These are phyloP conservation scores for Mythimna albipuncta DNA, from an alignment of 2,888 invertebrate genomes.

Conservation along the genomic window DNA sequence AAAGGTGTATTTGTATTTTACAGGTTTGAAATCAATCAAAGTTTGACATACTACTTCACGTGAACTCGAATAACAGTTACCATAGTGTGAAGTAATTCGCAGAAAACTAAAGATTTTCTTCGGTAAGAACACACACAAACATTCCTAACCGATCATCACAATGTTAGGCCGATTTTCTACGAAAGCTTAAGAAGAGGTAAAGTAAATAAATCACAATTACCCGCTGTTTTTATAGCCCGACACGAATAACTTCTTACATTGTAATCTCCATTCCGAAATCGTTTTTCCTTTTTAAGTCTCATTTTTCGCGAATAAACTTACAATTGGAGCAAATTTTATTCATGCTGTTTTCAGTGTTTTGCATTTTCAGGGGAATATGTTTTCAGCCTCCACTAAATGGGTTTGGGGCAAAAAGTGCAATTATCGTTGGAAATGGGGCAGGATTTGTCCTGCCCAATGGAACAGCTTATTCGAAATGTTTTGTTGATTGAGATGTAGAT, in stretches of 20 bases:
- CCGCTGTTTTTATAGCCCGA: constrained; percentile 35
- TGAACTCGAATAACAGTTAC: neutral
- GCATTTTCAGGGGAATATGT: constrained; percentile 47
- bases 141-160: neutral
- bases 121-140: neutral
- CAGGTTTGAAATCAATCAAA: neutral
- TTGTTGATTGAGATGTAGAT: neutral
- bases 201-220: constrained; percentile 16
- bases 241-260: constrained; percentile 58
- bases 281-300: constrained; percentile 64
- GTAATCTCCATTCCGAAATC: constrained; percentile 66
- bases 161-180: neutral
- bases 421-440: constrained; percentile 16
- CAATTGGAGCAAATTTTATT: constrained; percentile 57
- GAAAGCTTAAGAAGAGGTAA: neutral
- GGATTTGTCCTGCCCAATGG: neutral
- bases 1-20: neutral
- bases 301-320: constrained; percentile 60
- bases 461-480: neutral
- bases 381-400: constrained; percentile 23
- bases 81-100: neutral
- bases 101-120: neutral
- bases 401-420: constrained; percentile 17
- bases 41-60: neutral
- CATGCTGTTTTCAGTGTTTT: constrained; percentile 48